phyloP scores from a whole-genome alignment of 2,113 vertebrate species.

The Leucoraja erinaceus region DNA sequence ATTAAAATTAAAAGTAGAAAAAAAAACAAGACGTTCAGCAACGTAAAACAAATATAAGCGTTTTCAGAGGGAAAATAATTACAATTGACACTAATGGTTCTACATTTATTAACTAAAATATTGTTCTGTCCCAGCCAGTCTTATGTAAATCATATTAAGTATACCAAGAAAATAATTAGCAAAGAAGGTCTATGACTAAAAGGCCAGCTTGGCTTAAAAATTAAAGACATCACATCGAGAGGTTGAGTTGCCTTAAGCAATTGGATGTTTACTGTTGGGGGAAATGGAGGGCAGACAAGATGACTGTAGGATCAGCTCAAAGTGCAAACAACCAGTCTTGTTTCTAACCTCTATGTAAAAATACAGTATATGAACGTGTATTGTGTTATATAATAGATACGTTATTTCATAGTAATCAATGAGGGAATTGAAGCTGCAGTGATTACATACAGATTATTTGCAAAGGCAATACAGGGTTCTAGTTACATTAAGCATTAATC shows the following conservation, averaged over 20 bases:
- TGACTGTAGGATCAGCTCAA: constrained; percentile 22
- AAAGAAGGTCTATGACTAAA: neutral
- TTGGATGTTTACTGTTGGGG: constrained; percentile 33
- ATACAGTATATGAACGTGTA: neutral
- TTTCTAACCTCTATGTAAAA: neutral
- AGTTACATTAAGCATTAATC: neutral
- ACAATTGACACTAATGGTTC: neutral
- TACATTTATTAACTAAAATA: constrained; percentile 23
- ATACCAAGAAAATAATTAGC: neutral
- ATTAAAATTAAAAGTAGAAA: neutral
- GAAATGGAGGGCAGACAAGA: constrained; percentile 24
- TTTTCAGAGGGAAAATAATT: neutral
- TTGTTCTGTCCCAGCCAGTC: neutral
- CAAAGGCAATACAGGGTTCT: neutral
- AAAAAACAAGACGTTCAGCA: neutral
- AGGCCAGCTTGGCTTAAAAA: constrained; percentile 9
- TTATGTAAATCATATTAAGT: neutral
- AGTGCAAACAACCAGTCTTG: constrained; percentile 9
- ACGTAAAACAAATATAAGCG: neutral
- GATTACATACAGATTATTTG: neutral
- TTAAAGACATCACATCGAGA: neutral
- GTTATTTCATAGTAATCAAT: neutral
- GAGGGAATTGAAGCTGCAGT: neutral
- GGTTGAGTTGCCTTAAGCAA: constrained; percentile 18
- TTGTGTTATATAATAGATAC: constrained; percentile 17